Percentiles rank a stretch among this genome's conserved stretches.
phyloP scores from a whole-genome alignment of 2,797 vertebrate species.

The Poecilia wingei region DNA sequence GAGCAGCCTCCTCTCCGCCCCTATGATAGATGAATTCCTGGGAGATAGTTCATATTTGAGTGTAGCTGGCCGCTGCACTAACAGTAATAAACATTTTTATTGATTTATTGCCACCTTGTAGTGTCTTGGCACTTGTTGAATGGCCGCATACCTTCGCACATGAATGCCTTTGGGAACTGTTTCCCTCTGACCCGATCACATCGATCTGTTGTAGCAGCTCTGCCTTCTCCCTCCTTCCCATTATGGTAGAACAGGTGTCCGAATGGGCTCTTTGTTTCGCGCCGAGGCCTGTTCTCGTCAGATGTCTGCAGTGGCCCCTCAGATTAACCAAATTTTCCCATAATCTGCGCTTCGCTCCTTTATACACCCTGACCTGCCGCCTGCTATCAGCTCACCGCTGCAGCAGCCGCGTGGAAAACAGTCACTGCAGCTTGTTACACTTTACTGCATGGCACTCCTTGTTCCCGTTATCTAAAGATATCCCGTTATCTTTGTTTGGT shows the following conservation, averaged over 20 bases:
- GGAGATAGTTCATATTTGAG: neutral
- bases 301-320: constrained; percentile 27
- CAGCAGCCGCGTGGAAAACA: constrained; percentile 38
- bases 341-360: constrained; percentile 51
- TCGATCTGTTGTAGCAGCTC: constrained; percentile 15
- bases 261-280: constrained; percentile 66
- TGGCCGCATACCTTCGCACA: constrained; percentile 33
- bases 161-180: neutral
- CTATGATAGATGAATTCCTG: neutral
- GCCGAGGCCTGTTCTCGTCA: constrained; percentile 17
- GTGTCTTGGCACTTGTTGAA: constrained; percentile 61
- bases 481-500: constrained; percentile 4
- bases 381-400: constrained; percentile 40
- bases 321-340: constrained; percentile 40
- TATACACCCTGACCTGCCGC: neutral
- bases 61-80: neutral
- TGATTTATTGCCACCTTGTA: constrained; percentile 13
- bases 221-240: neutral
- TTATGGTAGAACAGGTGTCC: constrained; percentile 66
- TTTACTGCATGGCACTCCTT: constrained; percentile 10
- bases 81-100: constrained; percentile 27
- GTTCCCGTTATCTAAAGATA: neutral
- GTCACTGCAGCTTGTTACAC: constrained; percentile 23
- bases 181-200: constrained; percentile 15
- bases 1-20: neutral